phyloP scores from a whole-genome alignment of 2,113 vertebrate genomes.

The Propithecus coquereli region DNA sequence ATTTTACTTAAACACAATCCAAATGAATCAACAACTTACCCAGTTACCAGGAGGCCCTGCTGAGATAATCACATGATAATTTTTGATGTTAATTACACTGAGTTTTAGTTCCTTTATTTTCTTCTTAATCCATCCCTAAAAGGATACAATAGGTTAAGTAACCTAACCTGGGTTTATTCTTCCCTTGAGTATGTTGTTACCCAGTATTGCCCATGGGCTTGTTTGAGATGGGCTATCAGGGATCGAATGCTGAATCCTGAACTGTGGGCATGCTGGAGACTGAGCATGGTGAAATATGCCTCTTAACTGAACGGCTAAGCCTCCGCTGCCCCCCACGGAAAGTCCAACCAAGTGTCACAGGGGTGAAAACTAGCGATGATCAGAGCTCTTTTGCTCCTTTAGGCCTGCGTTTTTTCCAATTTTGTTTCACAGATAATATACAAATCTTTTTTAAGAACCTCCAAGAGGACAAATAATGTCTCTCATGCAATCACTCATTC shows the following conservation, averaged over 20 bases:
- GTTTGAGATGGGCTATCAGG: neutral
- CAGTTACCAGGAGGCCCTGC: neutral
- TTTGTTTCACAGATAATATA: neutral
- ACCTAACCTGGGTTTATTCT: neutral
- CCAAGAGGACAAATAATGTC: neutral
- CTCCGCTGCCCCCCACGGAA: constrained; percentile 37
- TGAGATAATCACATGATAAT: neutral
- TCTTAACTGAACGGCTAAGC: constrained; percentile 64
- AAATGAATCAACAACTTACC: neutral
- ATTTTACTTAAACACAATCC: neutral
- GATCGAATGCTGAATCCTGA: neutral
- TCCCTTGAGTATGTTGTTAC: neutral
- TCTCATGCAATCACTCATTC: neutral
- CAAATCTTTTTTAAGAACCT: neutral
- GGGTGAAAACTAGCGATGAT: constrained; percentile 38
- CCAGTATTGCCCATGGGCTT: neutral
- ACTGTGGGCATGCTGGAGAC: constrained; percentile 2
- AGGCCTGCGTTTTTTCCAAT: neutral
- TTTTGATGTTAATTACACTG: neutral
- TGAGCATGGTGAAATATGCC: constrained; percentile 29
- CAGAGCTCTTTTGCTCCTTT: neutral
- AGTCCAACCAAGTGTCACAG: constrained; percentile 65
- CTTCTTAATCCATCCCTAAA: neutral
- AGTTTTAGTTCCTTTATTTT: neutral
- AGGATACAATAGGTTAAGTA: neutral